Base-by-base conservation (phyloP, 2,888 invertebrate species). In the Lymantria dispar region DNA sequence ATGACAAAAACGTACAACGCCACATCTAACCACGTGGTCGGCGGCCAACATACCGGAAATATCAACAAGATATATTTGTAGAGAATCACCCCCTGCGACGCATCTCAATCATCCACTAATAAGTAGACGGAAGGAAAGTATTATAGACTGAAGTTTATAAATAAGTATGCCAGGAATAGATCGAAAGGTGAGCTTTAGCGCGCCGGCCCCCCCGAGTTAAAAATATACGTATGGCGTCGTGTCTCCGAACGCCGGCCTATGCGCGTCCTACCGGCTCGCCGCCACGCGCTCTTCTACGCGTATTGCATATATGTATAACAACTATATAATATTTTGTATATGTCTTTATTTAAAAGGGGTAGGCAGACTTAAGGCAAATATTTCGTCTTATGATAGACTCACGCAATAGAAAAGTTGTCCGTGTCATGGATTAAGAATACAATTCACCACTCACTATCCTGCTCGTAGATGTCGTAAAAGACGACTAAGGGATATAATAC, bases 61-160 rank as follows among this genome's bases (percentile, higher is more conserved):
- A 85, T 81, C 78, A 74, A 68, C 74, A 75, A 76, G 76, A 77
- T 80, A 81, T 85, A 86, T 85, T 83, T 81, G 63, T 65, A 79
- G 80, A 59, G 64, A 70, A 79, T 83, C 85, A 85, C 90, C 90
- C 90, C 91, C 90, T 87, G 90, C 89, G 89, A 86, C 82, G 90
- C 88, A 75, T 83, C 84, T 89, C 85, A 86, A 88, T 89, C 88
- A 88, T 87, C 84, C 86, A 82, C 87, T 89, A 89, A 90, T 90
- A 87, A 89, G 88, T 80, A 85, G 82, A 80, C 85, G 87, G 87
- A 87, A 88, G 88, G 85, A 87, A 87, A 87, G 88, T 85, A 80
- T 89, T 90, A 88, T 86, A 90, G 89, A 90, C 89, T 90, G 88
- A 89, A 85, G 88, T 89, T 85, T 89, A 89, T 85, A 87, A 87